Evolutionary conservation across 2,797 vertebrate genomes (phyloP), one percentile per base, ranked within the genome.

Genomic region (Halcyon badia): DNA sequence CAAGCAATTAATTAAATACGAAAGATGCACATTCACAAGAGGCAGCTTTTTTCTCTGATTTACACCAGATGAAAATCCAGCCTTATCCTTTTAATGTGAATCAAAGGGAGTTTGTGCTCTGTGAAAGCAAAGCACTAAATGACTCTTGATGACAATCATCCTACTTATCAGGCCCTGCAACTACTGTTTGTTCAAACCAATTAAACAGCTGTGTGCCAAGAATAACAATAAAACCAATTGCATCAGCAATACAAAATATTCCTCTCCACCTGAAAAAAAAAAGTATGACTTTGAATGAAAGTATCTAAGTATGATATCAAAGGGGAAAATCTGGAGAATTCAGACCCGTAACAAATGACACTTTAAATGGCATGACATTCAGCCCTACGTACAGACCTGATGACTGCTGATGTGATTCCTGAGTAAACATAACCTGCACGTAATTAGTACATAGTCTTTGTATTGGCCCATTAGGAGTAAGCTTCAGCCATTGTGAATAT

Each of bases 141-240:
- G 26, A 66, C n/a, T 84, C 70, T 69, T 79, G 83, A 82, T 88
- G 70, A 79, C 70, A 90, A 89, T 93, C 73, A 30, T 31, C 31
- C 61, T 75, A 85, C 62, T 88, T 97, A 91, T 35, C 77, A 83
- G 15, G 6, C 66, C 66, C 80, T 87, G 69, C 48, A 92, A 84
- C 68, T 90, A 84, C 86, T 78, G 70, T 71, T 92, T 37, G 3
- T 94, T 93, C 90, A 97, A 92, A 94, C 54, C 62, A 90, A 52
- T 58, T 84, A 90, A 49, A 79, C 0, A 10, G 37, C 44, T 65
- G 28, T 83, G 72, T 69, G 86, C 76, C 90, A 77, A 90, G 86
- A 91, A 93, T 66, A 81, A 58, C 64, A 83, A 73, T 65, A 85
- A 92, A 87, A 78, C 60, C 28, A 18, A 62, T 22, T 89, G 68